A percentile compares a stretch with the other conserved stretches of the same genome.
These are phyloP conservation scores for Pogonognathellus flavescens DNA, from an alignment of 1,140 invertebrate genomes.

Conservation along the genomic window DNA sequence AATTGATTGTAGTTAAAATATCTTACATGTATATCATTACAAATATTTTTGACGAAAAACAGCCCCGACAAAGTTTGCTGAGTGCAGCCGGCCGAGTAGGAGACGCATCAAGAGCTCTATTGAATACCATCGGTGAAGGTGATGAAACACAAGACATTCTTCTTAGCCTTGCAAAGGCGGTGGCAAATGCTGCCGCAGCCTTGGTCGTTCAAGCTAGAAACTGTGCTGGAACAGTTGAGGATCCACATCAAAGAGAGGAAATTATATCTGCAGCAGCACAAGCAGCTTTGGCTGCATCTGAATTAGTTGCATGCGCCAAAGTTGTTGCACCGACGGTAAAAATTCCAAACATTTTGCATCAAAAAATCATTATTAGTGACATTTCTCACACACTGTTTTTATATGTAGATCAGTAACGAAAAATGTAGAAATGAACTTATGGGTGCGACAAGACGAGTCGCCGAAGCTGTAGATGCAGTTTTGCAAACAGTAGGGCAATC, in stretches of 20 bases:
- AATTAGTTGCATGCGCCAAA: conserved; percentile 90
- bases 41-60: conserved; percentile 64
- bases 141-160: conserved; percentile 88
- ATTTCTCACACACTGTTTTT: not conserved
- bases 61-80: conserved; percentile 91
- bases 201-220: conserved; percentile 95
- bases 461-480: conserved; percentile 91
- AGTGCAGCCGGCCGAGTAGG: conserved; percentile 95
- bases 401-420: conserved; percentile 72
- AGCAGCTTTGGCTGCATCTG: conserved; percentile 96
- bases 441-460: conserved; percentile 92
- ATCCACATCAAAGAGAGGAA: conserved; percentile 76
- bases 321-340: conserved; percentile 77
- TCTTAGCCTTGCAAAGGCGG: conserved; percentile 90
- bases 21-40: not conserved
- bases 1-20: not conserved
- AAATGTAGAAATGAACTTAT: conserved; percentile 93
- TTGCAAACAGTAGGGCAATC: conserved; percentile 85
- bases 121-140: conserved; percentile 95
- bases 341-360: conserved; percentile 11
- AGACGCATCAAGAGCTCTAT: conserved; percentile 92
- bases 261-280: conserved; percentile 96
- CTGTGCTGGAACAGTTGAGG: conserved; percentile 87
- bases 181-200: conserved; percentile 96
- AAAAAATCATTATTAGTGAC: not conserved